Evolutionary conservation across 2,113 vertebrate species (phyloP).

Genomic region (Asarcornis scutulata): DNA sequence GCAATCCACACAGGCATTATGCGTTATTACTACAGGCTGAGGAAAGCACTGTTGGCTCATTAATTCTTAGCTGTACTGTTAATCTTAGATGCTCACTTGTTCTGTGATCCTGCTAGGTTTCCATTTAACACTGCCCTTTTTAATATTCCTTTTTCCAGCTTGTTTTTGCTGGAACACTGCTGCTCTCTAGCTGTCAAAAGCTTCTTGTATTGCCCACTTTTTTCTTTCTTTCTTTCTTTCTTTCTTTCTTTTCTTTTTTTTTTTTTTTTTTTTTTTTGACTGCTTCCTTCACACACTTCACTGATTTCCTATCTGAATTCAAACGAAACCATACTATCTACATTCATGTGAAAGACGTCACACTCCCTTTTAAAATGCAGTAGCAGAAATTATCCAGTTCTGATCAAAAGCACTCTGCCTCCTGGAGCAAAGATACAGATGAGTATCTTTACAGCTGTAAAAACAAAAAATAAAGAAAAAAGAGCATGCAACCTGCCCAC

Average conservation of each 20-base stretch:
- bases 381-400: neutral
- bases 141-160: neutral
- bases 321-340: neutral
- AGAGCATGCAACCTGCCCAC: neutral
- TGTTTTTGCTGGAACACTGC: neutral
- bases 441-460: too few relatives aligned
- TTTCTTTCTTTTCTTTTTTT: too few relatives aligned
- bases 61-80: slow-evolving; percentile 15
- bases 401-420: neutral
- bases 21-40: neutral
- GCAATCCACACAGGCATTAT: rapidly evolving
- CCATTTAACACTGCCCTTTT: neutral
- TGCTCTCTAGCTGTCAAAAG: slow-evolving; percentile 65
- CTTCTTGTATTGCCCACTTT: neutral
- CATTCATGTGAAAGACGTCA: neutral
- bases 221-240: neutral
- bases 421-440: neutral
- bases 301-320: neutral
- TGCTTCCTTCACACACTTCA: neutral
- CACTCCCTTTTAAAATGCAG: neutral
- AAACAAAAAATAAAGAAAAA: neutral
- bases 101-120: neutral
- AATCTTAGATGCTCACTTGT: slow-evolving; percentile 1
- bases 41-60: neutral
- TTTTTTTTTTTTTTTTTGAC: neutral